phyloP scores from a whole-genome alignment of 2,113 vertebrate genomes.

The Phylloscopus trochilus region DNA sequence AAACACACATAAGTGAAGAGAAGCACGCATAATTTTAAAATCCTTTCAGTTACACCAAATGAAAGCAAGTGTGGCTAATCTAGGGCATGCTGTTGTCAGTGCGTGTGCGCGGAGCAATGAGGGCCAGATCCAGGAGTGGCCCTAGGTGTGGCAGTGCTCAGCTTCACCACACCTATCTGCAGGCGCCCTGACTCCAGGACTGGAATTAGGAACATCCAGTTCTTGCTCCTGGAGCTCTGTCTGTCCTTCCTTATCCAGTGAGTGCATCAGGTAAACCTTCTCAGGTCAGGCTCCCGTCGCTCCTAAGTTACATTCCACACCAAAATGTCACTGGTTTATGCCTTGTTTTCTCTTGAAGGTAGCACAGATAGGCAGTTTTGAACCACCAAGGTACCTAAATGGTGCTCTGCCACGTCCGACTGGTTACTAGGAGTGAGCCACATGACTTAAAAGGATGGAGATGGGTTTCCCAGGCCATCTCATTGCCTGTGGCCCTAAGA shows the following conservation, averaged over 20 bases:
- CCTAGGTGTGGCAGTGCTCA: conserved; percentile 31
- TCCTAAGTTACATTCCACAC: not conserved
- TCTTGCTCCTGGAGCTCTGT: conserved; percentile 19
- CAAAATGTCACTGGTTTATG: not conserved
- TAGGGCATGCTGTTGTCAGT: not conserved
- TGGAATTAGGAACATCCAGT: conserved; percentile 67
- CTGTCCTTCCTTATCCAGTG: not conserved
- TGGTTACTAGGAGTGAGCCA: not conserved
- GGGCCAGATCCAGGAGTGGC: not conserved
- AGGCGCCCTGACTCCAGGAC: conserved; percentile 6
- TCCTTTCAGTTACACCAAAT: not conserved
- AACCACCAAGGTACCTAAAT: not conserved
- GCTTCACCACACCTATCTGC: conserved; percentile 42
- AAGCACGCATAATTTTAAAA: not conserved
- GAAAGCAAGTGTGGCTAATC: not conserved
- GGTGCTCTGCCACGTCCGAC: not conserved
- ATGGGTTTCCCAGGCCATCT: not conserved
- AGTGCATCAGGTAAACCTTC: not conserved
- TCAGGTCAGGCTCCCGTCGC: not conserved
- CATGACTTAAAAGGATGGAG: not conserved
- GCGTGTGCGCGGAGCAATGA: not conserved
- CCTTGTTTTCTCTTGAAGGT: not conserved
- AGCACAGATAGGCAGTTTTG: not conserved
- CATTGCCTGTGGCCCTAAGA: not conserved
- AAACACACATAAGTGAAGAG: too few species aligned